phyloP scores from a whole-genome alignment of 2,888 invertebrate genomes.

The Tiphia femorata region DNA sequence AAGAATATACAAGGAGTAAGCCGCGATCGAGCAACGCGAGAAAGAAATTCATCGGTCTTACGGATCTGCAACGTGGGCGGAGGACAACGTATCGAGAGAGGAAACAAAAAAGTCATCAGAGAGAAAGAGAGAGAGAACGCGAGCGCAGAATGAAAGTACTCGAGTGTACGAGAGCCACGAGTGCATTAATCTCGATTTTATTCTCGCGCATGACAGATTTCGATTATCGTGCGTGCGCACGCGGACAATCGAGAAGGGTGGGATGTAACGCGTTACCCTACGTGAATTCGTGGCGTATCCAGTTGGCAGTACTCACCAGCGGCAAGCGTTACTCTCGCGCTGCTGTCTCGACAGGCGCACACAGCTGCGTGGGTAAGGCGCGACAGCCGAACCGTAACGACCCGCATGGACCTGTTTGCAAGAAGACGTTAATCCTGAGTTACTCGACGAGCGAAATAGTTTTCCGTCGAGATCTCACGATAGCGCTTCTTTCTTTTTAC shows the following conservation, averaged over 20 bases:
- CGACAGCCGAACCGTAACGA: background rate
- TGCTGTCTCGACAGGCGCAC: background rate
- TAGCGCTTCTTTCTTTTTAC: background rate
- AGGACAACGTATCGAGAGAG: background rate
- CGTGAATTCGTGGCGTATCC: too few species aligned
- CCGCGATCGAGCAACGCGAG: too few species aligned
- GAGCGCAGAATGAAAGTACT: constrained; percentile 1
- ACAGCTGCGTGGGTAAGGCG: background rate
- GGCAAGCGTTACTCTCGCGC: too few species aligned
- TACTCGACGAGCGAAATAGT: too few species aligned
- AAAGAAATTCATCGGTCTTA: too few species aligned
- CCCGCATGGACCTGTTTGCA: background rate
- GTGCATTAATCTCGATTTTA: constrained; percentile 37
- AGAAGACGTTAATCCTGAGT: background rate
- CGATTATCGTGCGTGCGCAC: constrained; percentile 33
- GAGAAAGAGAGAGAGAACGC: background rate
- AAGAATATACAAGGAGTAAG: too few species aligned
- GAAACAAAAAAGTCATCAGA: background rate
- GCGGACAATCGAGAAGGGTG: background rate
- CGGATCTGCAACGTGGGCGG: too few species aligned
- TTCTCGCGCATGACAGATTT: constrained; percentile 44
- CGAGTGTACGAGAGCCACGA: constrained; percentile 11
- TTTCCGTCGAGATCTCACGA: background rate
- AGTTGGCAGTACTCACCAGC: too few species aligned
- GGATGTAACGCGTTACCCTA: too few species aligned